phyloP scores from a whole-genome alignment of 2,113 vertebrate genomes.

The Hoplias malabaricus region DNA sequence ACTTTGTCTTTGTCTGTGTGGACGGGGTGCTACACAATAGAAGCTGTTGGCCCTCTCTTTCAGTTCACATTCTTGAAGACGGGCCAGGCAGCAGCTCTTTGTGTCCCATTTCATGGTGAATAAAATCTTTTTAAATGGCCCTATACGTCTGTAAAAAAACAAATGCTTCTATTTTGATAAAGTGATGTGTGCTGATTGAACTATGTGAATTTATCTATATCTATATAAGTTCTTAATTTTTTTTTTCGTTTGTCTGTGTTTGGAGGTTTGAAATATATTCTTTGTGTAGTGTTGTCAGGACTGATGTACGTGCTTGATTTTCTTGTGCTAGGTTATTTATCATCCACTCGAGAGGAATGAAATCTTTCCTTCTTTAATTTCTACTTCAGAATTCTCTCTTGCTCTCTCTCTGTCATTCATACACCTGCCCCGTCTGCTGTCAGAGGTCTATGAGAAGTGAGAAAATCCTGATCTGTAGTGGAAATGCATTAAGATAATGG shows the following conservation, averaged over 20 bases:
- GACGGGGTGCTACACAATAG: constrained; percentile 24
- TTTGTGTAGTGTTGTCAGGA: too few relatives aligned
- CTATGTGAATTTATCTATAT: too few relatives aligned
- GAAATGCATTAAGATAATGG: constrained; percentile 21
- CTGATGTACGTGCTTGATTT: too few relatives aligned
- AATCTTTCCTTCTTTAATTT: too few relatives aligned
- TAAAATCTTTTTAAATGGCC: neutral
- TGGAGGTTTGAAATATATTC: too few relatives aligned
- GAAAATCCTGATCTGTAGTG: neutral
- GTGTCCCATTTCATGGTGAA: constrained; percentile 6
- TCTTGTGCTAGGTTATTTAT: too few relatives aligned
- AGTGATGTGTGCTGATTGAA: too few relatives aligned
- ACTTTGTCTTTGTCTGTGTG: constrained; percentile 35
- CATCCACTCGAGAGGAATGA: too few relatives aligned
- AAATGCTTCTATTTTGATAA: too few relatives aligned
- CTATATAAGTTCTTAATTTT: too few relatives aligned
- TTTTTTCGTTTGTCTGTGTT: too few relatives aligned
- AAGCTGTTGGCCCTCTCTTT: constrained; percentile 19
- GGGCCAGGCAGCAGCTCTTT: constrained; percentile 26
- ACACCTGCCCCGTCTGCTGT: neutral
- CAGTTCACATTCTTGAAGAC: constrained; percentile 1
- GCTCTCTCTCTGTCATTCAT: neutral
- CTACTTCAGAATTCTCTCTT: too few relatives aligned
- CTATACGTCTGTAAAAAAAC: neutral
- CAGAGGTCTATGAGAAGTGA: constrained; percentile 4